Evolutionary conservation across 2,888 invertebrate species (phyloP).

Genomic region (Xestia rhomboidea): DNA sequence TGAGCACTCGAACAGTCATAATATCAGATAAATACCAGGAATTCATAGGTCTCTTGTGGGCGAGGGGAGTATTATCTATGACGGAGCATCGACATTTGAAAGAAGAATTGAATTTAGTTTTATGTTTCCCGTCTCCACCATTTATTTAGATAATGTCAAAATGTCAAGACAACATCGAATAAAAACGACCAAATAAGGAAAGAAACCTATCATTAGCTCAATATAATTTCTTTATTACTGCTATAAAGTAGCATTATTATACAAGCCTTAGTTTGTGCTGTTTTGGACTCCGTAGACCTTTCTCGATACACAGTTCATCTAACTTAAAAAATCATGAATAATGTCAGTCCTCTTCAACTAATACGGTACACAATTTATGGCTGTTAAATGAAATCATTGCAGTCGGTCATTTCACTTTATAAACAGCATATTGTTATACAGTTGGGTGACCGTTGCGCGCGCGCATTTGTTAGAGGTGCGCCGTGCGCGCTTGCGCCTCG

Average conservation of each 20-base stretch:
- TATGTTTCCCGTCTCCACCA: conserved; percentile 30
- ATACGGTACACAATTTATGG: conserved; percentile 47
- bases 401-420: conserved; percentile 54
- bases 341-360: conserved; percentile 26
- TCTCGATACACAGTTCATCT: conserved; percentile 25
- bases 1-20: conserved; percentile 43
- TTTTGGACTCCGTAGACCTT: not conserved
- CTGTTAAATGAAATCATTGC: conserved; percentile 58
- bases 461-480: conserved; percentile 64
- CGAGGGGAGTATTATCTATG: conserved; percentile 53
- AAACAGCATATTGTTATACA: conserved; percentile 66
- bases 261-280: conserved; percentile 14
- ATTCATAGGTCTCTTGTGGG: conserved; percentile 59
- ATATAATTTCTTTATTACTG: conserved; percentile 37
- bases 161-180: conserved; percentile 43
- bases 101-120: conserved; percentile 50
- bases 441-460: conserved; percentile 65
- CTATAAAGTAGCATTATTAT: conserved; percentile 13
- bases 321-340: conserved; percentile 26
- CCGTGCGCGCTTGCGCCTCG: conserved; percentile 59
- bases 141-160: conserved; percentile 50
- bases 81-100: conserved; percentile 54
- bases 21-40: conserved; percentile 62
- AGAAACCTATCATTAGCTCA: conserved; percentile 39
- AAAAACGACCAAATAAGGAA: conserved; percentile 41